phyloP scores from a whole-genome alignment of 2,113 vertebrate genomes.

The Penelope pileata region DNA sequence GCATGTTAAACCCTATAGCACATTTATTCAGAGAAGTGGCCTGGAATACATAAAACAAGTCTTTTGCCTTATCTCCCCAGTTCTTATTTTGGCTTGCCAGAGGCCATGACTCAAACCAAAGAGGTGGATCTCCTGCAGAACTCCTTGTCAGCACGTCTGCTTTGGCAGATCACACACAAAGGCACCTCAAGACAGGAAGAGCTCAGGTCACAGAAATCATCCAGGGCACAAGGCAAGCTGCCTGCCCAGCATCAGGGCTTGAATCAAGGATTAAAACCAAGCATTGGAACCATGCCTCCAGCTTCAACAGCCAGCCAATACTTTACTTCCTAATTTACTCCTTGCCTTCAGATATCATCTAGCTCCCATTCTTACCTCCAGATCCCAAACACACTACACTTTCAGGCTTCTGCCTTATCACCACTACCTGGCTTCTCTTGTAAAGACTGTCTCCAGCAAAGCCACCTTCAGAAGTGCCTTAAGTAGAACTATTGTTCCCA shows the following conservation, averaged over 20 bases:
- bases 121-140: neutral
- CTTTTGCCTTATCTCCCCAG: neutral
- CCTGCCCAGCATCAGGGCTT: neutral
- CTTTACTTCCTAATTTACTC: neutral
- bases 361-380: neutral
- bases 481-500: accelerated
- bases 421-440: neutral
- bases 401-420: neutral
- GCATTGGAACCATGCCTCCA: neutral
- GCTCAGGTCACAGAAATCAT: neutral
- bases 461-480: neutral
- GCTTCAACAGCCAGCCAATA: neutral
- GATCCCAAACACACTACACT: accelerated
- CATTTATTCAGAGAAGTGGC: neutral
- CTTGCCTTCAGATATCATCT: neutral
- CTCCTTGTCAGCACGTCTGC: too few species aligned
- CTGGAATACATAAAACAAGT: neutral
- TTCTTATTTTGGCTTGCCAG: too few species aligned
- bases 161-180: accelerated
- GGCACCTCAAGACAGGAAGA: neutral
- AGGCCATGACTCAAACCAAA: accelerated
- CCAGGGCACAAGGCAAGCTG: accelerated
- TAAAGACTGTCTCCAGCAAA: neutral
- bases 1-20: neutral
- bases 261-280: accelerated